phyloP scores from a whole-genome alignment of 2,888 invertebrate species.

The Melieria crassipennis region DNA sequence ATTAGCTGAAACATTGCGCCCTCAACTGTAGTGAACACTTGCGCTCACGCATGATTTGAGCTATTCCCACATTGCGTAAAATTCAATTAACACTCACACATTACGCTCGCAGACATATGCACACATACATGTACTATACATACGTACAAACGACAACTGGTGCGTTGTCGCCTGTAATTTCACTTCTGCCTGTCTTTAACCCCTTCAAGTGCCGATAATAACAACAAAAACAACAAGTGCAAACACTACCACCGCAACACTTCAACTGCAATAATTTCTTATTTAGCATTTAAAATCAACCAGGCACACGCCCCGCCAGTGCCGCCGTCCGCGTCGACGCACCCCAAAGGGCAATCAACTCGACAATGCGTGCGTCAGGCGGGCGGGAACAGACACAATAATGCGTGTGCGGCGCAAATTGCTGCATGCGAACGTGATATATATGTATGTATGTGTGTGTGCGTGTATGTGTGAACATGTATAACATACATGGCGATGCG shows the following conservation, averaged over 20 bases:
- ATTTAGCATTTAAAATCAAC: background rate
- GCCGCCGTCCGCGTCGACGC: background rate
- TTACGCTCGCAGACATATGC: no score
- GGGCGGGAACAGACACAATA: no score
- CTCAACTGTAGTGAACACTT: no score
- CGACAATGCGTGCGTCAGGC: background rate
- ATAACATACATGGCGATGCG: slow-evolving; percentile 13
- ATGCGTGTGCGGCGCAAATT: background rate
- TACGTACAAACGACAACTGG: no score
- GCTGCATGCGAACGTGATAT: background rate
- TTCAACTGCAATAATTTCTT: slow-evolving; percentile 12
- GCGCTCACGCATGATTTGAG: no score
- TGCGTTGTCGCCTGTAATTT: no score
- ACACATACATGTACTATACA: no score
- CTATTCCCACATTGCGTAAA: no score
- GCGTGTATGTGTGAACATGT: slow-evolving; percentile 39
- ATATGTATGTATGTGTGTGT: background rate
- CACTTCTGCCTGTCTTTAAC: no score
- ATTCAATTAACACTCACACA: no score
- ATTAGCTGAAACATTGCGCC: no score
- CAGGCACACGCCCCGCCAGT: background rate
- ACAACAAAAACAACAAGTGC: slow-evolving; percentile 7
- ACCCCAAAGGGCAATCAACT: slow-evolving; percentile 15
- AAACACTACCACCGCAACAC: background rate
- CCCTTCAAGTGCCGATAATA: background rate